A percentile compares a stretch with the other conserved stretches of the same genome.
Evolutionary conservation across 2,113 vertebrate species (phyloP).

Genomic region (Nanger granti): DNA sequence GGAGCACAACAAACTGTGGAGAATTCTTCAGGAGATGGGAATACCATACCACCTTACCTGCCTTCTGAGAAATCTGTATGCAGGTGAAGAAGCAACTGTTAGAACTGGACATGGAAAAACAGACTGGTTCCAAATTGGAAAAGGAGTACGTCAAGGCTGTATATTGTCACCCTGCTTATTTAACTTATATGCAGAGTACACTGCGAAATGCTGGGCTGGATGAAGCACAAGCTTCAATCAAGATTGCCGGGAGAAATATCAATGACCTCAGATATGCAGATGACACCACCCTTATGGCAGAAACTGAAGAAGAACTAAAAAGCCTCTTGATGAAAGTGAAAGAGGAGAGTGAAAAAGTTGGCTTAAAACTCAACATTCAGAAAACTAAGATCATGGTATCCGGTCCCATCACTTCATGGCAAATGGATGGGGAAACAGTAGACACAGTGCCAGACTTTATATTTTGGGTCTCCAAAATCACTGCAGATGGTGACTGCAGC

Average conservation of each 20-base stretch:
- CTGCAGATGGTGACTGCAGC: background rate
- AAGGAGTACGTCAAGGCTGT: background rate
- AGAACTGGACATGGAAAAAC: background rate
- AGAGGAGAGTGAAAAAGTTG: background rate
- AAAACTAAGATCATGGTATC: background rate
- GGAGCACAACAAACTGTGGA: background rate
- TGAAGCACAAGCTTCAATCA: background rate
- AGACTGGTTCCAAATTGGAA: background rate
- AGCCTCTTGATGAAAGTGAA: background rate
- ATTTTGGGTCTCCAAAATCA: background rate
- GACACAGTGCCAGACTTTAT: background rate
- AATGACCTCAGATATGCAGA: background rate
- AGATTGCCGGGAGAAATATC: background rate
- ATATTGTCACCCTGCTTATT: background rate
- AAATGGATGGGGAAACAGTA: background rate
- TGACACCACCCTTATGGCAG: background rate
- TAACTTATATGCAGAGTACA: background rate
- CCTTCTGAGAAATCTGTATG: background rate
- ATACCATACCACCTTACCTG: background rate
- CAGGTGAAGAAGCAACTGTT: background rate
- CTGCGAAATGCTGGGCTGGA: accelerated
- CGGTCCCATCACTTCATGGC: background rate
- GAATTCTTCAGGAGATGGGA: background rate
- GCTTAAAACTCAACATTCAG: background rate
- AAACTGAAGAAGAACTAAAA: background rate